Evolutionary conservation across 2,113 vertebrate genomes (phyloP).

Genomic region (Albula glossodonta): DNA sequence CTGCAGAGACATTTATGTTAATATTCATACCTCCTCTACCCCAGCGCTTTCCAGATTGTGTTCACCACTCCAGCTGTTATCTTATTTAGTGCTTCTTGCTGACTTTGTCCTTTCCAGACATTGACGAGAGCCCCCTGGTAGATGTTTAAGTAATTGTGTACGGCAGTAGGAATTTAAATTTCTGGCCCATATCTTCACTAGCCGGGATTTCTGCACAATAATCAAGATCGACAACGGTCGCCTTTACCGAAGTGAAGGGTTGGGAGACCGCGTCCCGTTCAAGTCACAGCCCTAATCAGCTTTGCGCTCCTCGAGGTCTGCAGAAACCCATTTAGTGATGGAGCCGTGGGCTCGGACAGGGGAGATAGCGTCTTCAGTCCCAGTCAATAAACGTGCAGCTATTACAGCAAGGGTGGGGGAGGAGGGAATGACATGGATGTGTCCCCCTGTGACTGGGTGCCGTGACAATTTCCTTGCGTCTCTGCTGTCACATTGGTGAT

Average conservation of each 20-base stretch:
- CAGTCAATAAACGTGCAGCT: slow-evolving; percentile 4
- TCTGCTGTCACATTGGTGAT: slow-evolving; percentile 2
- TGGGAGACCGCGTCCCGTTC: neutral
- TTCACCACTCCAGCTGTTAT: neutral
- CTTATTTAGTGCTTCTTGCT: slow-evolving; percentile 6
- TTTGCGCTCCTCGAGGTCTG: neutral
- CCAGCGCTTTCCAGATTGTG: neutral
- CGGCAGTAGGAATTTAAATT: neutral
- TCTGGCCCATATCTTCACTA: neutral
- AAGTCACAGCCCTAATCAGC: neutral
- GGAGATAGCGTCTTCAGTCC: neutral
- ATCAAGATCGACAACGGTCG: neutral
- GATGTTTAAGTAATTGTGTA: neutral
- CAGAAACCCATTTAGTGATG: neutral
- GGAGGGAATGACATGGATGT: neutral
- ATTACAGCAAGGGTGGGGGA: neutral
- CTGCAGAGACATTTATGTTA: neutral
- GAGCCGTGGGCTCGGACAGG: neutral
- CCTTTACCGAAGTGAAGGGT: neutral
- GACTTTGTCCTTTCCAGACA: neutral
- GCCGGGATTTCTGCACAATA: neutral
- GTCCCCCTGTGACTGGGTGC: neutral
- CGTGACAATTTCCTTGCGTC: neutral
- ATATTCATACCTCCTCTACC: neutral
- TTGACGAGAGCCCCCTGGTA: neutral